phyloP scores from a whole-genome alignment of 2,113 vertebrate species.

The Pungitius pungitius region DNA sequence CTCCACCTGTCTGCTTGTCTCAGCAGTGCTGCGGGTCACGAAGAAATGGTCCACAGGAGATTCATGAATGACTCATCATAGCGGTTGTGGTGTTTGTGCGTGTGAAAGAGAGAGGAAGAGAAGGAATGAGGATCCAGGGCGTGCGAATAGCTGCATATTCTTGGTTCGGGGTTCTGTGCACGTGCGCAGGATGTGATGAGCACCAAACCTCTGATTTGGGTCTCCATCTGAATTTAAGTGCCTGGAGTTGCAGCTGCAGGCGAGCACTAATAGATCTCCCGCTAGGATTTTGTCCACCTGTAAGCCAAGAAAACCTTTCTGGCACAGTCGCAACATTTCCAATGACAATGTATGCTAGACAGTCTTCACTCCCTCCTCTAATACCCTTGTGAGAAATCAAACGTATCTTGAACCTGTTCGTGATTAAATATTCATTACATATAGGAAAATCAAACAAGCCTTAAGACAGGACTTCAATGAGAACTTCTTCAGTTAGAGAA shows the following conservation, averaged over 20 bases:
- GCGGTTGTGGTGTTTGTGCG: neutral
- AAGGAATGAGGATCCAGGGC: neutral
- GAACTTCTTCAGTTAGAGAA: too few relatives aligned
- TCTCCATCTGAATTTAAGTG: neutral
- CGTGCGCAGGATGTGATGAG: neutral
- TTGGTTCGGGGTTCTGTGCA: neutral
- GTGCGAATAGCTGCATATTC: neutral
- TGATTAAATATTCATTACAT: too few relatives aligned
- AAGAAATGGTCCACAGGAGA: too few relatives aligned
- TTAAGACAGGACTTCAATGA: too few relatives aligned
- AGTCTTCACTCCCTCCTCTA: neutral
- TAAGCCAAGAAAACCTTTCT: neutral
- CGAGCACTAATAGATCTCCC: slow-evolving; percentile 2
- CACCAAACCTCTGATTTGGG: neutral
- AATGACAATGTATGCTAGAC: neutral
- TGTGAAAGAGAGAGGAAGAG: neutral
- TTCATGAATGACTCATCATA: slow-evolving; percentile 31
- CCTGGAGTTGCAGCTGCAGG: slow-evolving; percentile 15
- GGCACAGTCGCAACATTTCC: neutral
- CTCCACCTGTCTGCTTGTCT: too few relatives aligned
- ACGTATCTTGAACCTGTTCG: too few relatives aligned
- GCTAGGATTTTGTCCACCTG: neutral
- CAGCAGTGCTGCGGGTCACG: neutral
- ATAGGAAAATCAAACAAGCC: too few relatives aligned
- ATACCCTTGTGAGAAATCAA: too few relatives aligned